Evolutionary conservation across 2,113 vertebrate species (phyloP), one percentile per base, ranked within the genome.

Genomic region (Raja brachyura): DNA sequence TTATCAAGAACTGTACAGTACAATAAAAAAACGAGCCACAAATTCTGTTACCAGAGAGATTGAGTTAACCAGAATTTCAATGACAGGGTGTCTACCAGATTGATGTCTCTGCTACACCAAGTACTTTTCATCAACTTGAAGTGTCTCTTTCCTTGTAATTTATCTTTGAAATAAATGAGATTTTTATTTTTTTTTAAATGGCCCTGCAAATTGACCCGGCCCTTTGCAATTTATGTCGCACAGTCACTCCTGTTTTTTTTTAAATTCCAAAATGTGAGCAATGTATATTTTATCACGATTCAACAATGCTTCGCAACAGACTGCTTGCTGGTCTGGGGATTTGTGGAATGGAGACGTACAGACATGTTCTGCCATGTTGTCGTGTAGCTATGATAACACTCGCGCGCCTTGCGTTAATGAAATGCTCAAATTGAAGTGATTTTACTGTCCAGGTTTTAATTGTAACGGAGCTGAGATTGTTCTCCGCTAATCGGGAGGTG

Each of bases 371-470:
- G 83, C 28, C 59, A 88, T 28, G n/a, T 88, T 88, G 83, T 63
- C 63, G n/a, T 31, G 59, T 88, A 66, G 31, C n/a, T 63, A 88
- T 63, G 31, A 63, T 63, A 18, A 2, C 0, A 5, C 59, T 18
- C 31, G 83, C 18, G n/a, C 31, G 59, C 13, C 83, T 11, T 88
- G 83, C 63, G 83, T 88, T 88, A 88, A 88, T 88, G 63, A 88
- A 88, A 63, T 88, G 83, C 83, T 88, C n/a, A 61, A 88, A 31
- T 31, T 63, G 59, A 88, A 88, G 83, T 66, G 59, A 88, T 88
- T 66, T 63, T 14, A 88, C 14, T 88, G 63, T 63, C 14, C 28
- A 88, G 83, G 63, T 88, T 31, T 88, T 88, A 88, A 66, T 88
- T 88, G 14, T 88, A n/a, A 66, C 63, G 83, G 28, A 88, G 83